Percentiles rank a stretch among this genome's conserved stretches.
phyloP scores from a whole-genome alignment of 2,797 vertebrate species.

The Pachyuromys duprasi region DNA sequence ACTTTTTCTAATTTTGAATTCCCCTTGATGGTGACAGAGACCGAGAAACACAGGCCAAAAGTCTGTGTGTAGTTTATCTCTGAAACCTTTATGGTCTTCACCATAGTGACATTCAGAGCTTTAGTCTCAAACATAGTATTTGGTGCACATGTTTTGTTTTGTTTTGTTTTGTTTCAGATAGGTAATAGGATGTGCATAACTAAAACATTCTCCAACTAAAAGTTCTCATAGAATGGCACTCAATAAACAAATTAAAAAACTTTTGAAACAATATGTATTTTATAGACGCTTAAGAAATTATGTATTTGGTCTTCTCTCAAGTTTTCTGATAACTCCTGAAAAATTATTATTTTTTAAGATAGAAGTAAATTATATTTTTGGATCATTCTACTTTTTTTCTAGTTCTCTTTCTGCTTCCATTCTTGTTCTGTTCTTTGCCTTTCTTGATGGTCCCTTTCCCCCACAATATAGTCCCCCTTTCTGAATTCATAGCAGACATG shows the following conservation, averaged over 20 bases:
- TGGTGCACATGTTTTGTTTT: neutral
- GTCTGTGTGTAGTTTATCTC: neutral
- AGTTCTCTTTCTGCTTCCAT: neutral
- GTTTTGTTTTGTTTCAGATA: too few species aligned
- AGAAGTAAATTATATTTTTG: neutral
- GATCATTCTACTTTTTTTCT: neutral
- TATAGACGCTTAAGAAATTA: conserved; percentile 4
- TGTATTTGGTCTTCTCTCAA: neutral
- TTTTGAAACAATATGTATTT: neutral
- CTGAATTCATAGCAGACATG: neutral
- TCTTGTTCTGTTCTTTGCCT: too few species aligned
- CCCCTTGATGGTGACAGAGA: neutral
- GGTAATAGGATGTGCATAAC: neutral
- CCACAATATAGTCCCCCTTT: neutral
- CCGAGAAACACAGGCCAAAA: neutral
- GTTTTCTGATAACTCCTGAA: neutral
- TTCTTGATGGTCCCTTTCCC: too few species aligned
- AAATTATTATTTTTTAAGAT: neutral
- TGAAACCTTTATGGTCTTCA: neutral
- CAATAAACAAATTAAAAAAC: neutral
- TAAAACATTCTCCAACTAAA: neutral
- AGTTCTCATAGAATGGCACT: neutral
- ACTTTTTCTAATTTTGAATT: neutral
- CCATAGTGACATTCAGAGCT: neutral
- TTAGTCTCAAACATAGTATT: neutral